Evolutionary conservation across 2,113 vertebrate genomes (phyloP).

Genomic region (Mustela lutreola): DNA sequence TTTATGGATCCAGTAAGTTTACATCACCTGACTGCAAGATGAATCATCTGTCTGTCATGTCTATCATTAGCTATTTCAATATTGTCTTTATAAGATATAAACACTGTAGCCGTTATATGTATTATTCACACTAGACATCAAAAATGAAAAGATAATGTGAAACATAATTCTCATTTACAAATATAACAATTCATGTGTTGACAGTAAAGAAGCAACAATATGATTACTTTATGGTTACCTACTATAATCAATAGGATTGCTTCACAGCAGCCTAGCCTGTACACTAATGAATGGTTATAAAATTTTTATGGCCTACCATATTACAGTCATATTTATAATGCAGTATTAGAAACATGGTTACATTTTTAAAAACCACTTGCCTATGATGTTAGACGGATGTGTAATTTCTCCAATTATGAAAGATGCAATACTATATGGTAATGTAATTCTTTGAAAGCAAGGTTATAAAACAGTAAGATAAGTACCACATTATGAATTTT

Average conservation of each 20-base stretch:
- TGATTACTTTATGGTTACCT: not conserved
- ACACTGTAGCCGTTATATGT: not conserved
- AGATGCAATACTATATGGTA: not conserved
- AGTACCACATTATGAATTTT: not conserved
- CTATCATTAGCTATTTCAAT: not conserved
- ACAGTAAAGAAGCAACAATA: not conserved
- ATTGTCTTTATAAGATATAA: not conserved
- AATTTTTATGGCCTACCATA: not conserved
- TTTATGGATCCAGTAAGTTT: not conserved
- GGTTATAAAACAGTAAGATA: not conserved
- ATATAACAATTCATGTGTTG: not conserved
- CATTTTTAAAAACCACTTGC: not conserved
- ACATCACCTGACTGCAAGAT: not conserved
- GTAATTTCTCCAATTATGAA: not conserved
- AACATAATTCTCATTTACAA: not conserved
- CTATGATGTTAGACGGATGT: not conserved
- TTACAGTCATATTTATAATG: not conserved
- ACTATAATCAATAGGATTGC: not conserved
- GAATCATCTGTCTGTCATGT: not conserved
- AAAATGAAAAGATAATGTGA: not conserved
- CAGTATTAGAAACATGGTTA: not conserved
- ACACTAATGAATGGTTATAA: not conserved
- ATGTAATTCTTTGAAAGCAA: not conserved
- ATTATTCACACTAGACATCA: not conserved
- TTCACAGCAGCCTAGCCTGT: not conserved